These are phyloP conservation scores for Drosophila erecta DNA, from an alignment of 1,140 invertebrate genomes.

Conservation along the genomic window DNA sequence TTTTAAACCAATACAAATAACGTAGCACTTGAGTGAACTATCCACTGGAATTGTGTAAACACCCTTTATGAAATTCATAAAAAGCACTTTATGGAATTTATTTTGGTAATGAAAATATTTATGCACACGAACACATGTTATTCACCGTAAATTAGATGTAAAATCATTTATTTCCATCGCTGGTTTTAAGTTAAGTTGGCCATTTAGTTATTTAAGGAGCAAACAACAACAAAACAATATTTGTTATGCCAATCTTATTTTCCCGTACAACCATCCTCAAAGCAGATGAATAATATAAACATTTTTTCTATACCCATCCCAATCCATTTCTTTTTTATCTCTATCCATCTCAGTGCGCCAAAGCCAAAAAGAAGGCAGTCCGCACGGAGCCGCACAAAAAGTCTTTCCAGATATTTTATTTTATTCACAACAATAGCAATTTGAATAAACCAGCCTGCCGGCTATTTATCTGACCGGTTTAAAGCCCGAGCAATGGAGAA, in stretches of 20 bases:
- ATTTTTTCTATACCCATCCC: not conserved
- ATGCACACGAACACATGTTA: too few species aligned
- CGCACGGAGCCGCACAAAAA: constrained; percentile 12
- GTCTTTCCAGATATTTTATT: constrained; percentile 52
- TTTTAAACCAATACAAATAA: too few species aligned
- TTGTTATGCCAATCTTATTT: not conserved
- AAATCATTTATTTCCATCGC: not conserved
- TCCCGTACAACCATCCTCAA: not conserved
- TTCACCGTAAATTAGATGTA: not conserved
- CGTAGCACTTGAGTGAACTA: not conserved
- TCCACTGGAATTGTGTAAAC: too few species aligned
- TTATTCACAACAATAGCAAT: constrained; percentile 55
- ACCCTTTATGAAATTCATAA: not conserved
- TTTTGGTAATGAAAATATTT: not conserved
- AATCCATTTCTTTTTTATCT: constrained; percentile 17
- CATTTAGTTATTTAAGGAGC: not conserved
- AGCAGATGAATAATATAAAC: not conserved
- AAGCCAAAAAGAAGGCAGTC: constrained; percentile 10
- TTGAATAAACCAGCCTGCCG: constrained; percentile 49
- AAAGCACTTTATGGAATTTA: not conserved
- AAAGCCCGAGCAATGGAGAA: constrained; percentile 19
- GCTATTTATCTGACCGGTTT: constrained; percentile 54
- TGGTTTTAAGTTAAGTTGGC: too few species aligned
- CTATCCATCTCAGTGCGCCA: constrained; percentile 16
- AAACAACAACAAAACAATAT: not conserved